A percentile compares a stretch with the other conserved stretches of the same genome.
These are phyloP conservation scores for Calcarius ornatus DNA, from an alignment of 2,113 vertebrate species.

Conservation along the genomic window DNA sequence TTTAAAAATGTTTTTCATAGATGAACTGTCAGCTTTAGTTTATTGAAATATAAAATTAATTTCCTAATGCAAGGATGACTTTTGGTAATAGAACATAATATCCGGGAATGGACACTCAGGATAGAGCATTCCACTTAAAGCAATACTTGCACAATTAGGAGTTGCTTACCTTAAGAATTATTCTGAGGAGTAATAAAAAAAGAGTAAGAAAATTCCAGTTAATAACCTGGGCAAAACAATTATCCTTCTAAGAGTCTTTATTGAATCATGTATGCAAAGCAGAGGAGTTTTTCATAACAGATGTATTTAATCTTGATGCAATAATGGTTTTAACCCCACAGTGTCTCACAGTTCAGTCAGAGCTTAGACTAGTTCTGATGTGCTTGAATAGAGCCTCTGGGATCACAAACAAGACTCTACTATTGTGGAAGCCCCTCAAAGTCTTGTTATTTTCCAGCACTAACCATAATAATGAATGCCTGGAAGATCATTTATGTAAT, in stretches of 20 bases:
- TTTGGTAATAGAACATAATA: neutral
- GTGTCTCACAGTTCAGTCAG: neutral
- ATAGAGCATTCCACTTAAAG: neutral
- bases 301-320: conserved; percentile 40
- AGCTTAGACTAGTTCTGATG: neutral
- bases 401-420: neutral
- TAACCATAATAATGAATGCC: neutral
- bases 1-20: neutral
- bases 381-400: conserved; percentile 8
- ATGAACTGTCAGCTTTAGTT: neutral
- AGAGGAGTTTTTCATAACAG: conserved; percentile 28
- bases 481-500: conserved; percentile 4
- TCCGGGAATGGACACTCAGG: neutral
- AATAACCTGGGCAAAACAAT: conserved; percentile 41
- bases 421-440: conserved; percentile 3
- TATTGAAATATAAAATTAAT: neutral
- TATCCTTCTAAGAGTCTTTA: conserved; percentile 13
- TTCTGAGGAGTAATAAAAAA: neutral
- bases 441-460: neutral
- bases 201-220: conserved; percentile 11
- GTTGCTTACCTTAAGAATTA: conserved; percentile 30
- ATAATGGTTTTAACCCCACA: conserved; percentile 14
- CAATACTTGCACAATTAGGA: neutral
- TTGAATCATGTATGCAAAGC: conserved; percentile 52
- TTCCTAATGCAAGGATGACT: neutral